Percentiles rank a stretch among this genome's conserved stretches.
Conservation (phyloP, 2,797 vertebrate genomes). For the Salarias fasciatus region DNA sequence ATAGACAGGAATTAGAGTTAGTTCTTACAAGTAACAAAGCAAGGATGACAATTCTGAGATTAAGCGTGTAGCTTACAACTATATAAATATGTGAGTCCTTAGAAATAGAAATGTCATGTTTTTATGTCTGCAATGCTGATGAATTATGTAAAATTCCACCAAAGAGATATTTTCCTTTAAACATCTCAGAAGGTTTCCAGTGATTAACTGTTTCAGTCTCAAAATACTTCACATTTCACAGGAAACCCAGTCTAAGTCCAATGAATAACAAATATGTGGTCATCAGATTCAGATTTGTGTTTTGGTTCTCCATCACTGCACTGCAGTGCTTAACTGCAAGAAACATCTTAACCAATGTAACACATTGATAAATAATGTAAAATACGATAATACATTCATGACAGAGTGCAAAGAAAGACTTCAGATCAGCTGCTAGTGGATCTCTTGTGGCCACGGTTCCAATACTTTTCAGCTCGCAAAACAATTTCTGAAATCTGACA, state of each 20-base stretch:
- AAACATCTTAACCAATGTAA: background rate
- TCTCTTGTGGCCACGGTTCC: too few species aligned
- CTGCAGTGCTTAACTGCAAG: background rate
- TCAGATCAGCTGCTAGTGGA: too few species aligned
- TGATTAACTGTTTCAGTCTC: background rate
- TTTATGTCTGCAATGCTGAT: background rate
- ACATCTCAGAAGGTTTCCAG: background rate
- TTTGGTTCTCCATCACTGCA: background rate
- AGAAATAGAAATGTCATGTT: background rate
- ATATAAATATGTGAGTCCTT: background rate
- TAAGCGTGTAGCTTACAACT: background rate
- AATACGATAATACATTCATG: too few species aligned
- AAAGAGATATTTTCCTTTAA: background rate
- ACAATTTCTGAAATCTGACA: too few species aligned
- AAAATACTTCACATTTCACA: conserved; percentile 5
- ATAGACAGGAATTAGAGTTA: too few species aligned
- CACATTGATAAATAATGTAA: too few species aligned
- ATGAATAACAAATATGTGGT: background rate
- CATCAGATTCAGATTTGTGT: background rate
- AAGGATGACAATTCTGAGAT: too few species aligned
- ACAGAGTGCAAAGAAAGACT: background rate
- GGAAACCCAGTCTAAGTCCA: background rate
- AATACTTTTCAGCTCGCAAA: too few species aligned
- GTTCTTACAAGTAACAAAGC: too few species aligned
- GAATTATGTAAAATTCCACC: background rate